These are phyloP conservation scores for Pelmatolapia mariae DNA, from an alignment of 2,113 vertebrate genomes.

Conservation along the genomic window DNA sequence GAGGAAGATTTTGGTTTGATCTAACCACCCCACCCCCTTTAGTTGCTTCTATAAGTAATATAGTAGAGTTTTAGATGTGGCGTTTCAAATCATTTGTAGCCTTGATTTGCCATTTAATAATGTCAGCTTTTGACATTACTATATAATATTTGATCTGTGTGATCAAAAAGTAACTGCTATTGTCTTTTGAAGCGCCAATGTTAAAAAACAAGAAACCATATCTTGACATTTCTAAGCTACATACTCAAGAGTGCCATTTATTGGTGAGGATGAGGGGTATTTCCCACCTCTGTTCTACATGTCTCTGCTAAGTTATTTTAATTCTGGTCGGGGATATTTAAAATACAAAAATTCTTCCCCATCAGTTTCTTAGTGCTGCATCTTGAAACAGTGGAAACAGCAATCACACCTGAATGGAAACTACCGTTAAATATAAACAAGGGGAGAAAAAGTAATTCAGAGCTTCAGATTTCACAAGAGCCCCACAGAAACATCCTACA, in stretches of 20 bases:
- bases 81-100: not conserved
- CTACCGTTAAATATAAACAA: not conserved
- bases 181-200: not conserved
- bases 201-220: not conserved
- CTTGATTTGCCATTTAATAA: not conserved
- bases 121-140: not conserved
- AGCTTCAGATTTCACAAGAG: not conserved
- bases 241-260: not conserved
- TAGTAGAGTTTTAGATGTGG: not conserved
- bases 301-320: not conserved
- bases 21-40: not conserved
- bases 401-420: not conserved
- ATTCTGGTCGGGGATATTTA: not conserved
- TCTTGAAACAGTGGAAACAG: not conserved
- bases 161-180: not conserved
- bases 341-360: not conserved
- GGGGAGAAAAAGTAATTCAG: not conserved
- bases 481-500: not conserved
- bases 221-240: not conserved
- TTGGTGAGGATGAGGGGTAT: not conserved
- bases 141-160: not conserved
- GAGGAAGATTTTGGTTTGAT: not conserved
- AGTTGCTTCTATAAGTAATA: not conserved
- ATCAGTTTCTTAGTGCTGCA: not conserved
- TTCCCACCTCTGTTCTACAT: not conserved